phyloP scores from a whole-genome alignment of 2,113 vertebrate genomes.

The Istiophorus platypterus region DNA sequence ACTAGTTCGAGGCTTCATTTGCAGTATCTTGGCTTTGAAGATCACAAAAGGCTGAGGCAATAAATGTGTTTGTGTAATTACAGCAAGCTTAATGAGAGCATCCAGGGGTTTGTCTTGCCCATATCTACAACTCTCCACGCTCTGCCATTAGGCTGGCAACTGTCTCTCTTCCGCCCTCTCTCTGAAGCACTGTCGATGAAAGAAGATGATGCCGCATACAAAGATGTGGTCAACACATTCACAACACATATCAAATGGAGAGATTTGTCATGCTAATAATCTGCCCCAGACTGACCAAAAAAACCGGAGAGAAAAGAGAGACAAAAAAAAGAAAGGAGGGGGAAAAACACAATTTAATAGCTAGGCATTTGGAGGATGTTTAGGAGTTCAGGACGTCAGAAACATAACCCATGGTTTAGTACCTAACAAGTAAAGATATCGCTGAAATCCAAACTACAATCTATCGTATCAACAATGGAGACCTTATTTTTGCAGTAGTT shows the following conservation, averaged over 20 bases:
- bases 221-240: conserved; percentile 37
- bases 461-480: no score
- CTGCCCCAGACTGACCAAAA: conserved; percentile 34
- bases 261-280: conserved; percentile 64
- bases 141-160: conserved; percentile 64
- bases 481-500: no score
- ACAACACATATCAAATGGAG: conserved; percentile 38
- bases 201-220: conserved; percentile 49
- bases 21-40: conserved; percentile 85
- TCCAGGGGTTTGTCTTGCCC: conserved; percentile 77
- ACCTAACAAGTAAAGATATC: no score
- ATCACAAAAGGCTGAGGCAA: conserved; percentile 85
- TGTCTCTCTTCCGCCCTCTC: conserved; percentile 41
- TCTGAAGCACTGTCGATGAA: conserved; percentile 32
- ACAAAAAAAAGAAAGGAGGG: conserved; percentile 20
- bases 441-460: no score
- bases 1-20: conserved; percentile 82
- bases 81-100: conserved; percentile 84
- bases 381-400: conserved; percentile 31
- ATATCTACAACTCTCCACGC: conserved; percentile 75
- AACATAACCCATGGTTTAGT: no score
- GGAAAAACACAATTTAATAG: no score
- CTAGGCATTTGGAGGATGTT: conserved; percentile 37
- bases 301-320: no score
- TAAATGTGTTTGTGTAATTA: conserved; percentile 87